Percentiles rank a stretch among this genome's conserved stretches.
Conservation (phyloP, 2,888 invertebrate species). For the Trachelus stipa region DNA sequence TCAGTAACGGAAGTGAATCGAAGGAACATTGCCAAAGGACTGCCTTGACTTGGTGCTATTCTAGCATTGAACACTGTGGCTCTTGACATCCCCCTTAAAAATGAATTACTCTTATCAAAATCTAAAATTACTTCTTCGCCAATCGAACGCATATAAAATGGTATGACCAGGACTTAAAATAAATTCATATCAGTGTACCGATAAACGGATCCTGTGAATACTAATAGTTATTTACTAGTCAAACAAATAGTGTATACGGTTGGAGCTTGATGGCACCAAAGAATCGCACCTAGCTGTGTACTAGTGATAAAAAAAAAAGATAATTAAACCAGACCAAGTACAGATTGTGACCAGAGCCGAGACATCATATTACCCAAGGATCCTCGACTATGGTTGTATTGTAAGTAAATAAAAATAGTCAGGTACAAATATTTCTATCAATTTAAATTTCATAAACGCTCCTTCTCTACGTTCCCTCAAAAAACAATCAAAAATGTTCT, state of each 20-base stretch:
- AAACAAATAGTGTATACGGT: not conserved
- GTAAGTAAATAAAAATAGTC: constrained; percentile 46
- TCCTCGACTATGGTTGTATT: constrained; percentile 63
- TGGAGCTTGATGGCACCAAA: not conserved
- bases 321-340: constrained; percentile 3
- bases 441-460: not conserved
- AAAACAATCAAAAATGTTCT: not conserved
- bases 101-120: not conserved
- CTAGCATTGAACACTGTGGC: not conserved
- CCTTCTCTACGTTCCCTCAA: not conserved
- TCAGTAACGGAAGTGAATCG: not conserved
- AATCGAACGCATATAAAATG: not conserved
- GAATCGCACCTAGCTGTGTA: constrained; percentile 1
- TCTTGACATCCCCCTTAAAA: not conserved
- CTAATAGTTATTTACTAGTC: not conserved
- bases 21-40: not conserved
- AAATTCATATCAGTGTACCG: not conserved
- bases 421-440: not conserved
- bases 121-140: not conserved
- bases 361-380: constrained; percentile 42
- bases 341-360: constrained; percentile 15
- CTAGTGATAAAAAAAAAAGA: not conserved
- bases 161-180: not conserved
- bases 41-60: not conserved
- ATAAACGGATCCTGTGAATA: not conserved